phyloP scores from a whole-genome alignment of 2,888 invertebrate genomes.

The Heliothis peltigera region DNA sequence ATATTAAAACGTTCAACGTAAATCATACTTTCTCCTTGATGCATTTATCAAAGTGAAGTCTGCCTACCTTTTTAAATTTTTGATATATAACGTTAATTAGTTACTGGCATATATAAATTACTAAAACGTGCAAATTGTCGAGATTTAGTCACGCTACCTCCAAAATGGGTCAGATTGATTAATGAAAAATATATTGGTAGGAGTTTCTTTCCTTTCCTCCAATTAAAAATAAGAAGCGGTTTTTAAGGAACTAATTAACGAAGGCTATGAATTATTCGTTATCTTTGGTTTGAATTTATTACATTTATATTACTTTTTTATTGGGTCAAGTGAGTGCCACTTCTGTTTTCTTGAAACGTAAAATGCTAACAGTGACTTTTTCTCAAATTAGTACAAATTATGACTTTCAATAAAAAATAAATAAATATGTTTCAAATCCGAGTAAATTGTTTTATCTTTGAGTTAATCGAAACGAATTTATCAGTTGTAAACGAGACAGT shows the following conservation, averaged over 20 bases:
- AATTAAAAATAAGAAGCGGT: constrained; percentile 42
- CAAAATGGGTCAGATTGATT: constrained; percentile 54
- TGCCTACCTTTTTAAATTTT: constrained; percentile 27
- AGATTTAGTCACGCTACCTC: constrained; percentile 50
- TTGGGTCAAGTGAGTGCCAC: constrained; percentile 4
- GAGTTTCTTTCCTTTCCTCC: constrained; percentile 33
- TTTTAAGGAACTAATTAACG: constrained; percentile 47
- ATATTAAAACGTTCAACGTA: constrained; percentile 10
- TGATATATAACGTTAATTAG: constrained; percentile 54
- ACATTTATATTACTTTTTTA: constrained; percentile 6
- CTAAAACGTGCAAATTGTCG: constrained; percentile 45
- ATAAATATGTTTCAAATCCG: too few relatives aligned
- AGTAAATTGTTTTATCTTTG: too few relatives aligned
- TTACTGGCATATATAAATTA: constrained; percentile 44
- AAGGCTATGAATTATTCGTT: constrained; percentile 38
- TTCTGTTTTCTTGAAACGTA: constrained; percentile 5
- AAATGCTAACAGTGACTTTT: not conserved
- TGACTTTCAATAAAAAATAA: too few relatives aligned
- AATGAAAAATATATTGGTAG: constrained; percentile 45
- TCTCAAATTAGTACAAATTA: not conserved
- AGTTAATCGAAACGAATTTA: too few relatives aligned
- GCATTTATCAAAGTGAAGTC: constrained; percentile 25
- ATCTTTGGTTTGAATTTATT: constrained; percentile 23
- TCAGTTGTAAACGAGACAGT: too few relatives aligned
- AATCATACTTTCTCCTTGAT: constrained; percentile 9